Evolutionary conservation across 2,797 vertebrate genomes (phyloP), one percentile per base, ranked within the genome.

Genomic region (Scomberomorus guttatus): DNA sequence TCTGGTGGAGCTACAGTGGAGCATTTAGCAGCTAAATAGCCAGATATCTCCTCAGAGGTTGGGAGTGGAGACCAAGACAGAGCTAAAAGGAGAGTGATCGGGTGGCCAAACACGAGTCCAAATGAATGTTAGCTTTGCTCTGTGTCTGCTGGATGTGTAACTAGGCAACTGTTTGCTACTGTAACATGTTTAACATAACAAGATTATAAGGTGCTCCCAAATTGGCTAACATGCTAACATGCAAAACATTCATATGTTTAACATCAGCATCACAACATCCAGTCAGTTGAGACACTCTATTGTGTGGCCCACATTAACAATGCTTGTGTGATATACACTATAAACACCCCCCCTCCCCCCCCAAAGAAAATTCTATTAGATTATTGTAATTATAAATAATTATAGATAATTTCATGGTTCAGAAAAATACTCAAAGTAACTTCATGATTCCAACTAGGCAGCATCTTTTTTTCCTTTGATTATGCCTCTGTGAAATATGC

Each of bases 391-490:
- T 69, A 39, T 51, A n/a, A n/a, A n/a, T n/a, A n/a, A n/a, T n/a
- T n/a, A n/a, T 15, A 82, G 55, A 83, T 79, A 0, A 87, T 87
- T 84, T 84, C 66, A 82, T 71, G 76, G 60, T 64, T 81, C 69
- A 82, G 61, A 61, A 72, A 57, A 75, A 46, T 67, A 74, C 44
- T 71, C 55, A 74, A 79, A 82, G 58, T 73, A 60, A 54, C 54
- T 60, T 77, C 17, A 29, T 68, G 59, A 60, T 78, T 72, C 44
- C 55, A 84, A 72, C 77, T 72, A 85, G 1, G 20, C 24, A 34
- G 11, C 9, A 9, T 42, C n/a, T 56, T n/a, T 37, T 70, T 60
- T 74, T 75, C 44, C 15, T 72, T 79, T 81, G 42, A 77, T 83
- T 81, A 81, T 1, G 10, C 56, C 71, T 65, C 29, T 73, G 54